Conservation (phyloP, 2,113 vertebrate species). For the Bos indicus region DNA sequence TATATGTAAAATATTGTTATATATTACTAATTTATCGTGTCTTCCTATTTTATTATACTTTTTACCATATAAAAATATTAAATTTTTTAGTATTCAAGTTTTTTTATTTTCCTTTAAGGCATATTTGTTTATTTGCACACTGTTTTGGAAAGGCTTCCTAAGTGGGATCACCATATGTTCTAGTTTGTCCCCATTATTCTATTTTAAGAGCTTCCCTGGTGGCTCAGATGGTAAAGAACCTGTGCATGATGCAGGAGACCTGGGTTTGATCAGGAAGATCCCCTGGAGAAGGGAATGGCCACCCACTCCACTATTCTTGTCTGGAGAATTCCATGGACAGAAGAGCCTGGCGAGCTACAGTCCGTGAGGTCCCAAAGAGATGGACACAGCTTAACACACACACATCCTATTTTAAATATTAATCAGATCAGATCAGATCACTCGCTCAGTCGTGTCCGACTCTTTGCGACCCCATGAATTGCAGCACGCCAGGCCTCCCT, state of each 20-base stretch:
- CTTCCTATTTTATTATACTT: neutral
- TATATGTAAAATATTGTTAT: neutral
- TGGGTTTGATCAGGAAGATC: neutral
- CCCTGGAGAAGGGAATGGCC: neutral
- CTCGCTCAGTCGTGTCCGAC: too few species aligned
- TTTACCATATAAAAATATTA: neutral
- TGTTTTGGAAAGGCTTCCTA: neutral
- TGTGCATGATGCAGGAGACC: neutral
- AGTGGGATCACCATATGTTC: neutral
- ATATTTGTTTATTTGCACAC: neutral
- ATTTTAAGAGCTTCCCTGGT: neutral
- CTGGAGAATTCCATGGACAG: neutral
- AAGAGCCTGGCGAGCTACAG: neutral
- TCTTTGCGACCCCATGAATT: too few species aligned
- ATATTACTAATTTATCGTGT: neutral
- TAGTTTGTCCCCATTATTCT: neutral
- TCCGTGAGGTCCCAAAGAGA: neutral
- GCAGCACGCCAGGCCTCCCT: too few species aligned
- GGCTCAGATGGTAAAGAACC: neutral
- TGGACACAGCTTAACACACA: neutral
- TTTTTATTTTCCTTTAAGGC: neutral
- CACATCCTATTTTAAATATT: neutral
- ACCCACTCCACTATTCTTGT: neutral
- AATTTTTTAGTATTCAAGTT: slow-evolving; percentile 9
- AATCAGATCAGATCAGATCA: neutral